Evolutionary conservation across 2,888 invertebrate genomes (phyloP).

Genomic region (Prenolepis imparis): DNA sequence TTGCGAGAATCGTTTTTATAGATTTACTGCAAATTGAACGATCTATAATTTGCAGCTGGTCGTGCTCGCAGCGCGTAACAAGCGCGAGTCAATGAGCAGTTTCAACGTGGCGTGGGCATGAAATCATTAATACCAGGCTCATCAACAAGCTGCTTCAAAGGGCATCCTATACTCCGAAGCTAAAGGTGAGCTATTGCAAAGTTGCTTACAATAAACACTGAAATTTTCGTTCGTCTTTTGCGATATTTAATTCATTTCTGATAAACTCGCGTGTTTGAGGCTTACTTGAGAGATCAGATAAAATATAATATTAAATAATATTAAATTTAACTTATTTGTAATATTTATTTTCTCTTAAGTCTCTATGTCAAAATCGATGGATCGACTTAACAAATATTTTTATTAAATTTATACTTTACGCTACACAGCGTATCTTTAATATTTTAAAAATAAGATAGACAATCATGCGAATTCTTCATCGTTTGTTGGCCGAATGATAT

Average conservation of each 20-base stretch:
- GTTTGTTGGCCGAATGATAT: neutral
- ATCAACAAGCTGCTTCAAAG: constrained; percentile 65
- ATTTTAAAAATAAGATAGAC: constrained; percentile 3
- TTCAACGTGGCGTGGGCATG: constrained; percentile 74
- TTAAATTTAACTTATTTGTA: constrained; percentile 1
- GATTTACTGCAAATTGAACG: constrained; percentile 84
- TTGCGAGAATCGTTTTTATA: constrained; percentile 75
- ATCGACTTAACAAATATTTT: neutral
- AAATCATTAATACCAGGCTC: constrained; percentile 80
- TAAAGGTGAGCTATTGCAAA: constrained; percentile 19
- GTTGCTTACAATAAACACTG: neutral
- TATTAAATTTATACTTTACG: constrained; percentile 9
- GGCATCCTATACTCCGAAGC: constrained; percentile 14
- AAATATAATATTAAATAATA: neutral
- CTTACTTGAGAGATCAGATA: neutral
- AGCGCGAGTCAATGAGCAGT: constrained; percentile 66
- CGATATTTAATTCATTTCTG: neutral
- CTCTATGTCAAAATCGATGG: too few relatives aligned
- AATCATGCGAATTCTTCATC: neutral
- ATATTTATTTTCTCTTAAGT: neutral
- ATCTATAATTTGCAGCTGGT: constrained; percentile 80
- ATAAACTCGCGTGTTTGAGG: neutral
- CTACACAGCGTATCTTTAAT: neutral
- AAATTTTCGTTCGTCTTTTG: constrained; percentile 1
- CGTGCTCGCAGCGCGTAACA: constrained; percentile 75